Evolutionary conservation across 2,113 vertebrate genomes (phyloP).

Genomic region (Muntiacus muntjak): DNA sequence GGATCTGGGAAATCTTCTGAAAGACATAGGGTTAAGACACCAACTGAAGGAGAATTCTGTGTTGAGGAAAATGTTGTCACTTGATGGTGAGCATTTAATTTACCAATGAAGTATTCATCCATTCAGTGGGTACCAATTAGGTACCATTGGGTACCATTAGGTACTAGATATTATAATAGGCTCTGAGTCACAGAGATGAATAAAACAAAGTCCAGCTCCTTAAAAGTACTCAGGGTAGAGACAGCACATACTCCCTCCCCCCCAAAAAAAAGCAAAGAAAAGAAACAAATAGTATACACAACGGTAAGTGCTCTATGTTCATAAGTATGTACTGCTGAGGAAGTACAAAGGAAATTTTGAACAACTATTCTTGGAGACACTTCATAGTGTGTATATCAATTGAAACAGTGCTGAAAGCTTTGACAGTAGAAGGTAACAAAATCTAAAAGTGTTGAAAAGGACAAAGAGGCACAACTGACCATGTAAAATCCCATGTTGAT

Average conservation of each 20-base stretch:
- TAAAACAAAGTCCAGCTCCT: neutral
- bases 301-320: neutral
- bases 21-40: slow-evolving; percentile 35
- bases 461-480: neutral
- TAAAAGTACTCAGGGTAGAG: neutral
- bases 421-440: neutral
- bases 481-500: neutral
- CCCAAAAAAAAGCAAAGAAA: neutral
- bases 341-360: neutral
- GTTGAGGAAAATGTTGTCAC: slow-evolving; percentile 24
- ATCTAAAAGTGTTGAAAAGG: neutral
- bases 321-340: neutral
- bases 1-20: slow-evolving; percentile 6
- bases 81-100: slow-evolving; percentile 42
- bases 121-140: neutral
- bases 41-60: neutral
- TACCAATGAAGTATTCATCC: neutral
- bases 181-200: neutral
- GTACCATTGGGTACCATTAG: neutral
- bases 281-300: neutral
- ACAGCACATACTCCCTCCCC: neutral
- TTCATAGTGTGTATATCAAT: neutral
- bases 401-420: neutral
- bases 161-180: neutral
- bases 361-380: neutral